These are phyloP conservation scores for Alaudala cheleensis DNA, from an alignment of 2,113 vertebrate species.

Conservation along the genomic window DNA sequence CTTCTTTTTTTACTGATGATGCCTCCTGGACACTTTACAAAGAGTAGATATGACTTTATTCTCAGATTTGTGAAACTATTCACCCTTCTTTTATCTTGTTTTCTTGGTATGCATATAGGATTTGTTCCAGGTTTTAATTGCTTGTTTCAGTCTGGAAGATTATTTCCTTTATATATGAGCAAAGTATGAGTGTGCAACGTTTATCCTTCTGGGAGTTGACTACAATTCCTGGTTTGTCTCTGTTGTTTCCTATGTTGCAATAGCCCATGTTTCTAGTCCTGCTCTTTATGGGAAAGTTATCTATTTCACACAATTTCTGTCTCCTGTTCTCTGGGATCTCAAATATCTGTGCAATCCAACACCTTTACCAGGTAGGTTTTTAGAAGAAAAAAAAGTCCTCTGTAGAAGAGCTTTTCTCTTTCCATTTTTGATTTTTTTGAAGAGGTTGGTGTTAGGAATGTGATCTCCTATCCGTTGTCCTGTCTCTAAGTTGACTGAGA, in stretches of 20 bases:
- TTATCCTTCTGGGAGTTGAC: not conserved
- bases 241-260: not conserved
- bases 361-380: not conserved
- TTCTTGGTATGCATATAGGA: not conserved
- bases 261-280: not conserved
- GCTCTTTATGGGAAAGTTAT: not conserved
- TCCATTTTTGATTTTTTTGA: not conserved
- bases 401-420: not conserved
- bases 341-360: fast-evolving
- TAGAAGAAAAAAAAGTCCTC: not conserved
- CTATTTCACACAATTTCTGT: not conserved
- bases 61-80: not conserved
- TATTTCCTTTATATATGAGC: not conserved
- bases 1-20: not conserved
- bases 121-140: not conserved
- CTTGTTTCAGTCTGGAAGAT: not conserved
- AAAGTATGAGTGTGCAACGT: not conserved
- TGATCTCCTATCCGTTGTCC: fast-evolving
- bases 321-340: not conserved
- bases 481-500: not conserved
- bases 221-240: not conserved
- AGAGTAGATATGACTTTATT: not conserved
- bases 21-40: not conserved
- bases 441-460: not conserved
- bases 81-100: not conserved